Base-by-base conservation (phyloP, 2,113 vertebrate genomes). In the Ochotona princeps region DNA sequence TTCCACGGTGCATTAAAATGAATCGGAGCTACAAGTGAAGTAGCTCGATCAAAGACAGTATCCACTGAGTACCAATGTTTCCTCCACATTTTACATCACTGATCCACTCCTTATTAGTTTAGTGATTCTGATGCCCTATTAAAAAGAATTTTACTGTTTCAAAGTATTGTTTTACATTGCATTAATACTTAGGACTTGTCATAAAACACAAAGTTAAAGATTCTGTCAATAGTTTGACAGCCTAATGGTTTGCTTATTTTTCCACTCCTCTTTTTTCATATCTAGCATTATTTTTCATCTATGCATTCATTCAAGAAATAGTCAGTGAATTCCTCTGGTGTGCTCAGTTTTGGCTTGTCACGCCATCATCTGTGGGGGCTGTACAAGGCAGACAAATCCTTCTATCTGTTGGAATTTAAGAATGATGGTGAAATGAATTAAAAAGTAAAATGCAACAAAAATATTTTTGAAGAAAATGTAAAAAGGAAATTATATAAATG, bases 151-250 rank as follows among this genome's bases (percentile, higher is more conserved):
- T 25, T 60, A 63, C 30, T 81, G 5, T 60, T 82, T 7, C 15
- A 0, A 82, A 88, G 90, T 83, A 67, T 12, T 92, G 14, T 65
- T 69, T 93, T 84, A 47, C 6, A 82, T 69, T 65, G 80, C n/a
- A 66, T 35, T 60, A 4, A 63, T 67, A 70, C 82, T 67, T 83
- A 88, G 1, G 10, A 89, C 76, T 76, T 74, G 26, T 57, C 80
- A 3, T 35, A 35, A 86, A 89, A 69, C 78, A 85, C 1, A 85
- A 61, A 83, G 73, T 90, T 86, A 49, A 1, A 38, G 21, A 2
- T 2, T 74, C 80, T 87, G 38, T 70, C 13, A 73, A 49, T 44
- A 74, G 2, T 74, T 80, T 91, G 32, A 57, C 11, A 70, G 15
- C 2, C 1, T 9, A 23, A 0, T n/a, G n/a, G 57, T 91, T 93